phyloP scores from a whole-genome alignment of 92 coral and sea anemone species.

The Paragorgia papillata region DNA sequence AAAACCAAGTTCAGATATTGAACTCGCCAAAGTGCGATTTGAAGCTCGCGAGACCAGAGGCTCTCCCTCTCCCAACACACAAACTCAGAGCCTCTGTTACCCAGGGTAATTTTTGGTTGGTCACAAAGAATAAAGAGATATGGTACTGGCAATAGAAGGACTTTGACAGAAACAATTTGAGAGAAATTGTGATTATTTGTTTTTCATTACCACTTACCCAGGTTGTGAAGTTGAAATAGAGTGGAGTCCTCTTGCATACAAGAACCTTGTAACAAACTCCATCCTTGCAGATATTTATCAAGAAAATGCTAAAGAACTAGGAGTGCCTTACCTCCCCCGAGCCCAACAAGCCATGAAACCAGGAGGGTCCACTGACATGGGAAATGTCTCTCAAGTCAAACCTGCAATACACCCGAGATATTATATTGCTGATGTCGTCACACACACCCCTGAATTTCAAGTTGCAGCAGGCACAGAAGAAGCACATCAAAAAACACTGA shows the following conservation, averaged over 20 bases:
- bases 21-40: no score
- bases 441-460: conserved; percentile 86
- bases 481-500: conserved; percentile 73
- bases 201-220: conserved; percentile 19
- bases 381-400: conserved; percentile 91
- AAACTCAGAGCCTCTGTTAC: no score
- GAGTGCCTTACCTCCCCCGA: conserved; percentile 69
- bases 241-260: conserved; percentile 65
- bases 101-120: no score
- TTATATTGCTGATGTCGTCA: conserved; percentile 72
- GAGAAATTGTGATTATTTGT: no score
- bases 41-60: no score
- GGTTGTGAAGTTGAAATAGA: conserved; percentile 88
- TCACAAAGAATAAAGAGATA: no score
- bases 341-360: conserved; percentile 74
- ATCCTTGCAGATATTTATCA: conserved; percentile 78
- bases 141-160: no score
- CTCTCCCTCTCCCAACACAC: no score
- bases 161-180: no score
- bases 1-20: no score
- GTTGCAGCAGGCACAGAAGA: conserved; percentile 68
- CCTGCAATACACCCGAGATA: conserved; percentile 91
- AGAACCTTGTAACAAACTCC: conserved; percentile 75
- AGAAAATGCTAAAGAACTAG: conserved; percentile 73
- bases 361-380: conserved; percentile 98